Base-by-base conservation (phyloP, 2,888 invertebrate species). In the Eudasyphora cyanicolor region DNA sequence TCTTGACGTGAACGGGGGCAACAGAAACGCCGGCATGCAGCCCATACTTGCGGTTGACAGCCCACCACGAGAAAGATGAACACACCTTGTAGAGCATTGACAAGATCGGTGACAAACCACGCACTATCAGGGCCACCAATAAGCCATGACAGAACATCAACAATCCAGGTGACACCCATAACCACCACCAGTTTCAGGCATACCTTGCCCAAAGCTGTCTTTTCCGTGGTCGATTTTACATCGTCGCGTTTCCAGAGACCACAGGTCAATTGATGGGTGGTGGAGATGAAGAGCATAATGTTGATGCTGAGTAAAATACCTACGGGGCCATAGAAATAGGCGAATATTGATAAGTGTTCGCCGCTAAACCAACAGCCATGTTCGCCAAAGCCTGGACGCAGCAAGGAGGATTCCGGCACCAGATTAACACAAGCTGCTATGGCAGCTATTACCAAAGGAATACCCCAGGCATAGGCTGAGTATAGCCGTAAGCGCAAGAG, bases 21-120 rank as follows among this genome's bases (percentile, higher is more conserved):
- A 93, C 94, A 94, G 86, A 95, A 92, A 79, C 95, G 93, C 89
- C 95, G 95, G 38, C 95, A 92, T 54, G 95, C 95, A 32, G 95
- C 93, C 93, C 95, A 93, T 88, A 95, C 95, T 93, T 97, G 97
- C 79, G 97, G 97, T 93, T 97, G 97, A 91, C 96, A 97, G 71
- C 97, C 97, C 87, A 97, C 96, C 86, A 97, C 97, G 89, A 96
- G 95, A 92, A 97, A 97, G 89, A 97, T 97, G 91, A 97, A 95
- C 76, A 97, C 96, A 86, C 97, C 97, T 92, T 97, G 97, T 87
- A 97, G 93, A 86, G 96, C 96, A 93, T 97, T 97, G 89, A 97
- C 94, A 89, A 97, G 92, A 92, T 97, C 97, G 74, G 97, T 96
- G 86, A 96, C 93, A 92, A 96, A 96, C 97, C 97, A 97, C 87